phyloP scores from a whole-genome alignment of 2,888 invertebrate genomes.

The Athripsodes cinereus region DNA sequence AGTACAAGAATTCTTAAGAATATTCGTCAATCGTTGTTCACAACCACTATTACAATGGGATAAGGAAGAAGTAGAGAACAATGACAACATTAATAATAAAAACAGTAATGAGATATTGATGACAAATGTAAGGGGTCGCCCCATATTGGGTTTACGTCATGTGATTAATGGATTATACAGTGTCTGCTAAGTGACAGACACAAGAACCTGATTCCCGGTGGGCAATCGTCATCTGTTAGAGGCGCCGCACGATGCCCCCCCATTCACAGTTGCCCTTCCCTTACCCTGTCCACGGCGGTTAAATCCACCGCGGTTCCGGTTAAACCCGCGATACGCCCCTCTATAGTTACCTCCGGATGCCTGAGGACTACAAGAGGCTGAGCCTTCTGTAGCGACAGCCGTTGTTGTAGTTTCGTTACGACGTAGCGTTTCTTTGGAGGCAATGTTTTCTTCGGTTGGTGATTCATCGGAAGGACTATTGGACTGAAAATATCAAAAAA shows the following conservation, averaged over 20 bases:
- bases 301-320: conserved; percentile 21
- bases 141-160: conserved; percentile 23
- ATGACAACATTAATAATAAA: conserved; percentile 5
- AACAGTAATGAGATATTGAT: too few relatives aligned
- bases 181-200: conserved; percentile 24
- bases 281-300: conserved; percentile 17
- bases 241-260: conserved; percentile 23
- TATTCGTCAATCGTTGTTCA: conserved; percentile 4
- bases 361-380: conserved; percentile 19
- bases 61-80: conserved; percentile 7
- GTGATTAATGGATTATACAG: conserved; percentile 6
- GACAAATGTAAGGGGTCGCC: conserved; percentile 18
- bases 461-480: conserved; percentile 21
- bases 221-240: conserved; percentile 28
- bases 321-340: conserved; percentile 25
- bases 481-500: conserved; percentile 9
- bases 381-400: not conserved
- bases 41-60: conserved; percentile 4
- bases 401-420: conserved; percentile 10
- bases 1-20: too few relatives aligned
- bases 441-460: conserved; percentile 18
- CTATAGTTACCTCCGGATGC: conserved; percentile 17
- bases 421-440: conserved; percentile 39
- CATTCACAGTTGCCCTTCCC: conserved; percentile 22
- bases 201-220: conserved; percentile 14